Evolutionary conservation across 1,140 invertebrate genomes (phyloP).

Genomic region (Hydropsyche tenuis): DNA sequence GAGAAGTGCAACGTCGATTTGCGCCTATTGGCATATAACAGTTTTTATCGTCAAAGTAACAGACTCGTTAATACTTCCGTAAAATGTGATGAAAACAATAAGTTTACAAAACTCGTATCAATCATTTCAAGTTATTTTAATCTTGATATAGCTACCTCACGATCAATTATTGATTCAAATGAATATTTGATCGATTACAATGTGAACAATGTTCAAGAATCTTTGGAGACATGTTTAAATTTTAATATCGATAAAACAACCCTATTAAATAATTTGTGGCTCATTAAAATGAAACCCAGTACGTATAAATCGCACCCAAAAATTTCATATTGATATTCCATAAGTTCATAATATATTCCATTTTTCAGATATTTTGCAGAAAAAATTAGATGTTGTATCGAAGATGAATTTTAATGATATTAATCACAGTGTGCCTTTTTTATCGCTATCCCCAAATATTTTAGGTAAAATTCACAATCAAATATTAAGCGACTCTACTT

Average conservation of each 20-base stretch:
- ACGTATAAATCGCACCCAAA: no score
- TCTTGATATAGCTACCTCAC: neutral
- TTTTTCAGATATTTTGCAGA: conserved; percentile 50
- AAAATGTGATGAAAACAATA: no score
- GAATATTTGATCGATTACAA: neutral
- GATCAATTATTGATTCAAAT: conserved; percentile 20
- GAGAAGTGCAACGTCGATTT: no score
- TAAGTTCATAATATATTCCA: conserved; percentile 12
- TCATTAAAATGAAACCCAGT: conserved; percentile 26
- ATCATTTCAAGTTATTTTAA: conserved; percentile 7
- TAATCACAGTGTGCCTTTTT: conserved; percentile 57
- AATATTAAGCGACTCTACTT: conserved; percentile 53
- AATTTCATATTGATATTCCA: no score
- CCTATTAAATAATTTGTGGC: conserved; percentile 29
- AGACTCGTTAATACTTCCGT: no score
- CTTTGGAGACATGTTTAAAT: conserved; percentile 25
- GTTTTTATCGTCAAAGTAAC: no score
- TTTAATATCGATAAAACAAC: conserved; percentile 31
- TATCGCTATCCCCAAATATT: conserved; percentile 53
- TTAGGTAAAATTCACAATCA: conserved; percentile 53
- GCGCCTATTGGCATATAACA: no score
- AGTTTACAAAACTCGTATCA: neutral
- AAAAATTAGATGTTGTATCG: conserved; percentile 52
- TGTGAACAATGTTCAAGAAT: conserved; percentile 27
- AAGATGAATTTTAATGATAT: conserved; percentile 55